Conservation (phyloP, 2,113 vertebrate species). For the Notothenia coriiceps region DNA sequence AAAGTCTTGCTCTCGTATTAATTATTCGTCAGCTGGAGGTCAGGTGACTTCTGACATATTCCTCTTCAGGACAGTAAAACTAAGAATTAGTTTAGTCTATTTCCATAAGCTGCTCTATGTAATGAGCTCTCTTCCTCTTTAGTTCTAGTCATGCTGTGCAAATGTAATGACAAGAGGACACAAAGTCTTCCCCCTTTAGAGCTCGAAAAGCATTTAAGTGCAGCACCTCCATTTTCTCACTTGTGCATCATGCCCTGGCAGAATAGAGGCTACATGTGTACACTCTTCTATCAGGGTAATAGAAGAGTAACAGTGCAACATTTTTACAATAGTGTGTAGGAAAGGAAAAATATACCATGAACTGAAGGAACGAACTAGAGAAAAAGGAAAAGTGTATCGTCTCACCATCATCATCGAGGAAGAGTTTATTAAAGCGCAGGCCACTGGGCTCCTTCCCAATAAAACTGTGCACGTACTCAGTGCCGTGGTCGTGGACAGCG, state of each 20-base stretch:
- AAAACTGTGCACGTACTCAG: constrained; percentile 95
- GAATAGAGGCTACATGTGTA: not conserved
- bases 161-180: not conserved
- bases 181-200: not conserved
- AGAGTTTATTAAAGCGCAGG: constrained; percentile 96
- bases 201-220: not conserved
- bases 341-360: not conserved
- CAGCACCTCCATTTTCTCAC: constrained; percentile 21
- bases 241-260: constrained; percentile 18
- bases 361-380: not conserved
- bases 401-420: constrained; percentile 97
- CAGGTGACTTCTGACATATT: not conserved
- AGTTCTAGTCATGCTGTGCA: not conserved
- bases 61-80: not conserved
- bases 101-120: not conserved
- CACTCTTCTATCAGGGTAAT: not conserved
- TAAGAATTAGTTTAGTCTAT: not conserved
- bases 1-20: not conserved
- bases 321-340: not conserved
- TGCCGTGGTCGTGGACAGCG: constrained; percentile 94
- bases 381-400: not conserved
- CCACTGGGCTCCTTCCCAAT: constrained; percentile 99
- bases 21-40: not conserved
- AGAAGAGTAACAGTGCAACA: no score
- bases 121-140: not conserved